Conservation (phyloP, 1,140 invertebrate genomes). For the Cotesia typhae region DNA sequence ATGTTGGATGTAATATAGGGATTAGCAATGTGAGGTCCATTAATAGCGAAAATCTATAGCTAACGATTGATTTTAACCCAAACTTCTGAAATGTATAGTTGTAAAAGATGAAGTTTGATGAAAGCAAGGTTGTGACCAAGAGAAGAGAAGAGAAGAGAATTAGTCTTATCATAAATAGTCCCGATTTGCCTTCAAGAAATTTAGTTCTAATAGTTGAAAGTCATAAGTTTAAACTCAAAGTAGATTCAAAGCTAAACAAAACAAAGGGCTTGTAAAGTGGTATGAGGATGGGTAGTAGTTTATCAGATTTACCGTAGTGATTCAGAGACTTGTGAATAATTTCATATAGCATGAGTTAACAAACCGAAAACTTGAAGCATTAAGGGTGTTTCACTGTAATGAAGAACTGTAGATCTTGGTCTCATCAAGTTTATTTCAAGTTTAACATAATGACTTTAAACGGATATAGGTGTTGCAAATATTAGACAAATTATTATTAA, state of each 20-base stretch:
- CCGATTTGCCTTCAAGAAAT: not conserved
- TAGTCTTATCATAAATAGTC: constrained; percentile 5
- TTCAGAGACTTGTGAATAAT: constrained; percentile 15
- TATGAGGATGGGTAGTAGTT: not conserved
- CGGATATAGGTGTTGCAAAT: no score
- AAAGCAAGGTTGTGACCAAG: not conserved
- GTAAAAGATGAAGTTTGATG: not conserved
- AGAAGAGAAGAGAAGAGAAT: not conserved
- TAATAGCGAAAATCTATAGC: not conserved
- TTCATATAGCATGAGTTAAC: not conserved
- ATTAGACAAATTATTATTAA: no score
- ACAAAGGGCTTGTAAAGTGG: not conserved
- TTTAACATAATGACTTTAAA: not conserved
- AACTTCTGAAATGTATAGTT: not conserved
- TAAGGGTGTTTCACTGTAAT: not conserved
- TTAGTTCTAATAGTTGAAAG: constrained; percentile 12
- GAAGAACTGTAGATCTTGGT: constrained; percentile 9
- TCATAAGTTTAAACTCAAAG: not conserved
- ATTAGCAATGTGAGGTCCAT: not conserved
- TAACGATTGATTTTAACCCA: constrained; percentile 1
- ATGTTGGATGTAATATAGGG: not conserved
- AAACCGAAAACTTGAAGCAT: constrained; percentile 7
- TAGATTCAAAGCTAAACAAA: not conserved
- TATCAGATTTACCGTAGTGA: constrained; percentile 4
- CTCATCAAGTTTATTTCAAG: constrained; percentile 1